A percentile compares a stretch with the other conserved stretches of the same genome.
Evolutionary conservation across 2,888 invertebrate species (phyloP).

Genomic region (Epiblema foenella): DNA sequence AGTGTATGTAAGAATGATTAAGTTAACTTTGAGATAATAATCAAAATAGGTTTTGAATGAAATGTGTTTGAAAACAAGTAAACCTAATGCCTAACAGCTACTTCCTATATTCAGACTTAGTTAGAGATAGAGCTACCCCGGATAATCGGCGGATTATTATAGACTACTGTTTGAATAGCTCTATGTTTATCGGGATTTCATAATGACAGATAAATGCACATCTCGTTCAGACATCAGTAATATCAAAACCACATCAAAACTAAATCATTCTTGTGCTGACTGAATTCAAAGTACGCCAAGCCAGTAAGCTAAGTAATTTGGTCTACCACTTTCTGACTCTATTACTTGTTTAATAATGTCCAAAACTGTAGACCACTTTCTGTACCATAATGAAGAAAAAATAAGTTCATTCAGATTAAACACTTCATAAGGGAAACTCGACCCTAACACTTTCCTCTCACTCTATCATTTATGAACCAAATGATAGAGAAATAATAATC

Average conservation of each 20-base stretch:
- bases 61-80: not conserved
- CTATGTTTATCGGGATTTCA: not conserved
- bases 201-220: not conserved
- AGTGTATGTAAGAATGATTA: not conserved
- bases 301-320: too few relatives aligned
- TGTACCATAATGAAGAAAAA: not conserved
- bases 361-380: too few relatives aligned
- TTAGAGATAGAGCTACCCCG: not conserved
- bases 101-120: not conserved
- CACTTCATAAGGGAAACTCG: not conserved
- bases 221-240: too few relatives aligned
- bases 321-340: too few relatives aligned
- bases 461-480: not conserved
- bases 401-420: not conserved
- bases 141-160: not conserved
- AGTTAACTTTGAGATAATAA: not conserved
- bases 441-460: not conserved
- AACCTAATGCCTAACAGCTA: not conserved
- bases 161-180: too few relatives aligned
- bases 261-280: too few relatives aligned
- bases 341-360: too few relatives aligned
- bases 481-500: constrained; percentile 5
- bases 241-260: too few relatives aligned
- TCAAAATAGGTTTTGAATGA: not conserved
- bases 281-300: not conserved